Evolutionary conservation across 2,797 vertebrate genomes (phyloP).

Genomic region (Parotocinclus haroldoi): DNA sequence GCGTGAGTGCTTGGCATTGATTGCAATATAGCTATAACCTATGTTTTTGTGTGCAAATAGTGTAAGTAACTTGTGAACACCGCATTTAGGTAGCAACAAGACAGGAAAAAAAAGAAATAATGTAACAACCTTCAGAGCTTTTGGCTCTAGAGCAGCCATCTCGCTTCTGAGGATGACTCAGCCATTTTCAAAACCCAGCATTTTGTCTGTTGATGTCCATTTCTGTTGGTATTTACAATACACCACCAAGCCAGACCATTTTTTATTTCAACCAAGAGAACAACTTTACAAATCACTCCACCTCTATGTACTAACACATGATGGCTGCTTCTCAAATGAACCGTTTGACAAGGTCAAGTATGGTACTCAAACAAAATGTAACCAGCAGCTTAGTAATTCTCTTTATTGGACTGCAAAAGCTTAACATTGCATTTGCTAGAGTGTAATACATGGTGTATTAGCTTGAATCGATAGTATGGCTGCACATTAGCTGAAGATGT

Average conservation of each 20-base stretch:
- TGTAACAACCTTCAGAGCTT: constrained; percentile 31
- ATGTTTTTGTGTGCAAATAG: constrained; percentile 47
- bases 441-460: constrained; percentile 31
- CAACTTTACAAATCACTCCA: no score
- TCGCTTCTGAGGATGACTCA: constrained; percentile 2
- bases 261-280: not conserved
- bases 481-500: constrained; percentile 10
- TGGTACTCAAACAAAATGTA: constrained; percentile 6
- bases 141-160: constrained; percentile 12
- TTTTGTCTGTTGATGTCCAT: constrained; percentile 32
- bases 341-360: constrained; percentile 6
- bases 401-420: constrained; percentile 29
- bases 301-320: not conserved
- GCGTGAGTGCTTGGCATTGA: constrained; percentile 62
- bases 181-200: no score
- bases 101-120: constrained; percentile 5
- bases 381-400: constrained; percentile 25
- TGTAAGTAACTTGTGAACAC: constrained; percentile 45
- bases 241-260: constrained; percentile 46
- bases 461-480: constrained; percentile 19
- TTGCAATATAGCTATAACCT: constrained; percentile 48
- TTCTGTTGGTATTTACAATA: constrained; percentile 34
- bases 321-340: constrained; percentile 1
- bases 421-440: constrained; percentile 30
- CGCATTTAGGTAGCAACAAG: not conserved